Conservation (phyloP, 1,140 invertebrate genomes). For the Aethina tumida region DNA sequence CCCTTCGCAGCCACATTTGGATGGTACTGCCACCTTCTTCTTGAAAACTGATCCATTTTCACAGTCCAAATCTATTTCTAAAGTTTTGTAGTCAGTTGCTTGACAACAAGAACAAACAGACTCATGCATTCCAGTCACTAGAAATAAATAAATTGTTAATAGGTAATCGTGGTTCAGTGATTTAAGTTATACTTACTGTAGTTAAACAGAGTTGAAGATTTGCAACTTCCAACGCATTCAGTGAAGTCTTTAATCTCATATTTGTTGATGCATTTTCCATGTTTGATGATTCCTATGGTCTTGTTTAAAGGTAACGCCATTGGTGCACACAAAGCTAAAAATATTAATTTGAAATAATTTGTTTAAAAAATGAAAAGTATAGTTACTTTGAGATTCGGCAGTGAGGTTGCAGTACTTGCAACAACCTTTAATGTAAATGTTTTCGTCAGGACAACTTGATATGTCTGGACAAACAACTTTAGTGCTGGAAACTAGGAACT, state of each 20-base stretch:
- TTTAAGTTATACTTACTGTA: constrained; percentile 38
- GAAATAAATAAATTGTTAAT: constrained; percentile 21
- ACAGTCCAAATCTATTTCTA: constrained; percentile 42
- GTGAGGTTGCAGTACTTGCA: constrained; percentile 53
- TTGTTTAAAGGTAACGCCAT: constrained; percentile 39
- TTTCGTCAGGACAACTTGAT: constrained; percentile 43
- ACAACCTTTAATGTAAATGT: constrained; percentile 50
- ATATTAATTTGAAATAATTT: constrained; percentile 5
- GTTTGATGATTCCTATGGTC: constrained; percentile 47
- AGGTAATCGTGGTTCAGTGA: background rate
- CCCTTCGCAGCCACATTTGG: constrained; percentile 41
- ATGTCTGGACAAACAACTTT: constrained; percentile 50
- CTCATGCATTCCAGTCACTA: constrained; percentile 43
- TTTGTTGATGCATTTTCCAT: constrained; percentile 52
- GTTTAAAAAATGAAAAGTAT: constrained; percentile 3
- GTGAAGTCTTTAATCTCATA: constrained; percentile 46
- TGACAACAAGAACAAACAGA: constrained; percentile 50
- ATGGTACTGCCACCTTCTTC: constrained; percentile 42
- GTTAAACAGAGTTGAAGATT: constrained; percentile 54
- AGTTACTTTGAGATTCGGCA: constrained; percentile 36
- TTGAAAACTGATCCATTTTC: constrained; percentile 40
- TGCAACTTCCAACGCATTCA: constrained; percentile 55
- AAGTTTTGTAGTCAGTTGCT: constrained; percentile 35
- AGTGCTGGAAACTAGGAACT: constrained; percentile 44
- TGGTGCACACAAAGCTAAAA: constrained; percentile 45